Conservation (phyloP, 2,888 invertebrate species). For the Brenthis daphne region DNA sequence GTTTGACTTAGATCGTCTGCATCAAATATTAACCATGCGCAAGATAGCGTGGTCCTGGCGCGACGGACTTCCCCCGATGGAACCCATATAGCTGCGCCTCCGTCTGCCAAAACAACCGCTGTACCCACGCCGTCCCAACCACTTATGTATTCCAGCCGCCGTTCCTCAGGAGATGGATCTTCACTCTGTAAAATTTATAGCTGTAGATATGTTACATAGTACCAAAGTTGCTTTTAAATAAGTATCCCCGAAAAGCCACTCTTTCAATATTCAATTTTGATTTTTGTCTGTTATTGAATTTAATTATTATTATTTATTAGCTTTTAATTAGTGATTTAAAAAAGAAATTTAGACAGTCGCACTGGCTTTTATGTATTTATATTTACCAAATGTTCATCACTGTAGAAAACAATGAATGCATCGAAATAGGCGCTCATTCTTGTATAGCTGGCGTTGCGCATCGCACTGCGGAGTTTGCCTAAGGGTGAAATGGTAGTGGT, state of each 20-base stretch:
- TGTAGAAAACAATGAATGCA: conserved; percentile 89
- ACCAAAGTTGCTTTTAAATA: too few relatives aligned
- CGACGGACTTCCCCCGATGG: conserved; percentile 94
- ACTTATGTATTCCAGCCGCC: conserved; percentile 88
- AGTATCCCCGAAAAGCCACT: too few relatives aligned
- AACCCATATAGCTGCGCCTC: conserved; percentile 93
- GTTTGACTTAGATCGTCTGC: conserved; percentile 84
- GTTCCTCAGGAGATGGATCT: conserved; percentile 88
- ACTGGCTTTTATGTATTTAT: not conserved
- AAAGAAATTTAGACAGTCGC: too few relatives aligned
- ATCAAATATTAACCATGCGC: conserved; percentile 95
- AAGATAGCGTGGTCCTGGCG: conserved; percentile 91
- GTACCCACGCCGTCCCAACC: conserved; percentile 92
- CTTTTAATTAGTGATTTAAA: too few relatives aligned
- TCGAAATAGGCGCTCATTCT: conserved; percentile 76
- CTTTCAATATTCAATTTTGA: too few relatives aligned
- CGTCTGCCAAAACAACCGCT: conserved; percentile 86
- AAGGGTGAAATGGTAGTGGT: conserved; percentile 54
- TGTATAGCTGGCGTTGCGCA: conserved; percentile 68
- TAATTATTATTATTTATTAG: too few relatives aligned
- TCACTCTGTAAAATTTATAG: conserved; percentile 83
- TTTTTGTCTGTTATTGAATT: too few relatives aligned
- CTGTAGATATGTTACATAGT: not conserved
- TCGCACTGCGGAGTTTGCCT: conserved; percentile 74
- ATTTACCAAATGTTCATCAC: conserved; percentile 90